These are phyloP conservation scores for Rhabdomys pumilio DNA, from an alignment of 2,797 vertebrate genomes.

Conservation along the genomic window DNA sequence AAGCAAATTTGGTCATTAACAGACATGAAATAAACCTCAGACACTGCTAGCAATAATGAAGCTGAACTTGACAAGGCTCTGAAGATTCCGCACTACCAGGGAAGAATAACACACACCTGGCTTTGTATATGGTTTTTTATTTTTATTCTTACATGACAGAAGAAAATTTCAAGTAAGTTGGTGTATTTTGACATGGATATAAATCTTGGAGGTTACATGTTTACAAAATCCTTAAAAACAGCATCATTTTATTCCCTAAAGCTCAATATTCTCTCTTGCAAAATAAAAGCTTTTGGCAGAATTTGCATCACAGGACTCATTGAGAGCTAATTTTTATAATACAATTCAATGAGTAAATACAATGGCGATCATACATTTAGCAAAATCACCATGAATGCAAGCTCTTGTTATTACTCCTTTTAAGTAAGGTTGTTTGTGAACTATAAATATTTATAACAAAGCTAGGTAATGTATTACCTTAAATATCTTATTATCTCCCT, in stretches of 20 bases:
- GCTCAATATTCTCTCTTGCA: conserved; percentile 44
- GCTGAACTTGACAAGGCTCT: conserved; percentile 62
- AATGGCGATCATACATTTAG: not conserved
- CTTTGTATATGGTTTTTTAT: not conserved
- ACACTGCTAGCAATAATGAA: conserved; percentile 64
- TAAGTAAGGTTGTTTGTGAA: conserved; percentile 44
- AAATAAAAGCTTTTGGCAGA: conserved; percentile 51
- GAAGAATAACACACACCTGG: not conserved
- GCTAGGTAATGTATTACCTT: conserved; percentile 6
- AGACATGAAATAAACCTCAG: conserved; percentile 44
- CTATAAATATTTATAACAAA: conserved; percentile 56
- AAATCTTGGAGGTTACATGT: conserved; percentile 35
- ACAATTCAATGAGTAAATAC: not conserved
- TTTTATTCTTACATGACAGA: conserved; percentile 1
- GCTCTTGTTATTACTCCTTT: not conserved
- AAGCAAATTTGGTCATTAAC: conserved; percentile 72
- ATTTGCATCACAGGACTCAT: conserved; percentile 4
- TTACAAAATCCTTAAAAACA: conserved; percentile 24
- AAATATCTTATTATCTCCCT: conserved; percentile 69
- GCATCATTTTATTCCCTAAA: conserved; percentile 26
- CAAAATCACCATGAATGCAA: conserved; percentile 32
- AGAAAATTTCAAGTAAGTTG: conserved; percentile 5
- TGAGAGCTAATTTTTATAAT: conserved; percentile 2
- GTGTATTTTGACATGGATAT: conserved; percentile 12
- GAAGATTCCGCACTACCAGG: not conserved